These are phyloP conservation scores for Danio aesculapii DNA, from an alignment of 2,797 vertebrate genomes.

Conservation along the genomic window DNA sequence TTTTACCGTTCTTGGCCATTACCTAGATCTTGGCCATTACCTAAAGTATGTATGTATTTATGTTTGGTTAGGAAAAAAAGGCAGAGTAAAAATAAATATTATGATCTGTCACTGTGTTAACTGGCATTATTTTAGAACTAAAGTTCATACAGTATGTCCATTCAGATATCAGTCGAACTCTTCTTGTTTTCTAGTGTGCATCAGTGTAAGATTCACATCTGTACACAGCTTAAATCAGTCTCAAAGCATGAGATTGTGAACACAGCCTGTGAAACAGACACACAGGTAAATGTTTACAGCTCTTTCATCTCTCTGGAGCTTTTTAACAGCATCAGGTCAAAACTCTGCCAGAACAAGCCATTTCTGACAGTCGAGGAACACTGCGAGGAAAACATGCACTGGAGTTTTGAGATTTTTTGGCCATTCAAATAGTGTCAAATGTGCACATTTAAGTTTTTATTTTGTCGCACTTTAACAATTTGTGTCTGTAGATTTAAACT, in stretches of 20 bases:
- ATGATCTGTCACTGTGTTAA: neutral
- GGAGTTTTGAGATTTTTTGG: no score
- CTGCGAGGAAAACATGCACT: conserved; percentile 1
- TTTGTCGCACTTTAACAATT: no score
- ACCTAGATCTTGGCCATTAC: no score
- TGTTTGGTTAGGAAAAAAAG: no score
- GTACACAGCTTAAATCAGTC: neutral
- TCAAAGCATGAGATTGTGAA: no score
- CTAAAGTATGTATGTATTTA: no score
- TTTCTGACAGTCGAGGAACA: neutral
- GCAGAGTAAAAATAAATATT: no score
- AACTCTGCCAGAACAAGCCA: neutral
- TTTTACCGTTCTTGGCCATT: no score
- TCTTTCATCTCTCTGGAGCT: neutral
- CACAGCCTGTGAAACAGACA: neutral
- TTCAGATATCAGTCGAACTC: neutral
- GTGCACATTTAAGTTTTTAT: no score
- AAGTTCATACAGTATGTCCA: neutral
- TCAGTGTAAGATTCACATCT: neutral
- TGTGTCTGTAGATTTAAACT: no score
- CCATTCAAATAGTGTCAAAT: no score
- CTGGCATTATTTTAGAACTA: neutral
- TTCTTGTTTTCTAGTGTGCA: neutral
- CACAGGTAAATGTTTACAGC: neutral
- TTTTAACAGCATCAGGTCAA: neutral